These are phyloP conservation scores for Menura novaehollandiae DNA, from an alignment of 2,113 vertebrate genomes.

Conservation along the genomic window DNA sequence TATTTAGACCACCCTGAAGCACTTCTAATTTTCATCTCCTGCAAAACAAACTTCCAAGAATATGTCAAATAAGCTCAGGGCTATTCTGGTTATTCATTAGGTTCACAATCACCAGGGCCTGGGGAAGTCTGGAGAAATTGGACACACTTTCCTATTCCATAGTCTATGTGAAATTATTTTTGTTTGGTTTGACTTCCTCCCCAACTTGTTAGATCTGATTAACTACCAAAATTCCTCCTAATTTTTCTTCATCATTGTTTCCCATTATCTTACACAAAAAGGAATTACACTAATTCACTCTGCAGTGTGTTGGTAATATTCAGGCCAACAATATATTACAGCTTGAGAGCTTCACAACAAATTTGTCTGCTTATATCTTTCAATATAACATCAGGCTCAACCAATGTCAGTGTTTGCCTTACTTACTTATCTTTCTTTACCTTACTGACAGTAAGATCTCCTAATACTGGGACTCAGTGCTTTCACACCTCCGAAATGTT, in stretches of 20 bases:
- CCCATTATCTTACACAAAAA: not conserved
- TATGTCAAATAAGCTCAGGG: not conserved
- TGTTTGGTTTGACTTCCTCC: not conserved
- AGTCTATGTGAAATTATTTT: not conserved
- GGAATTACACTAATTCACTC: not conserved
- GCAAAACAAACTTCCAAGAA: not conserved
- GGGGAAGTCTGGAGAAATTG: not conserved
- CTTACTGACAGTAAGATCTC: not conserved
- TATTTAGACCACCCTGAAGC: not conserved
- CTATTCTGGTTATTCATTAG: not conserved
- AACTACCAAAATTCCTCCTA: not conserved
- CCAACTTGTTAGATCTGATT: not conserved
- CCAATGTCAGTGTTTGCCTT: not conserved
- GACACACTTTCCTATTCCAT: not conserved
- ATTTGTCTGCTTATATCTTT: not conserved
- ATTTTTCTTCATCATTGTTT: not conserved
- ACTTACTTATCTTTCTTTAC: not conserved
- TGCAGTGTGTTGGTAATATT: not conserved
- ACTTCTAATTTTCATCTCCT: not conserved
- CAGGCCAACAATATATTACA: not conserved
- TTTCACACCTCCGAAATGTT: not conserved
- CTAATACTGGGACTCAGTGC: not conserved
- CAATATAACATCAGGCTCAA: not conserved
- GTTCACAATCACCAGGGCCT: not conserved
- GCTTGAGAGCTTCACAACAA: not conserved